These are phyloP conservation scores for Vireo griseus DNA, from an alignment of 2,797 vertebrate species.

Conservation along the genomic window DNA sequence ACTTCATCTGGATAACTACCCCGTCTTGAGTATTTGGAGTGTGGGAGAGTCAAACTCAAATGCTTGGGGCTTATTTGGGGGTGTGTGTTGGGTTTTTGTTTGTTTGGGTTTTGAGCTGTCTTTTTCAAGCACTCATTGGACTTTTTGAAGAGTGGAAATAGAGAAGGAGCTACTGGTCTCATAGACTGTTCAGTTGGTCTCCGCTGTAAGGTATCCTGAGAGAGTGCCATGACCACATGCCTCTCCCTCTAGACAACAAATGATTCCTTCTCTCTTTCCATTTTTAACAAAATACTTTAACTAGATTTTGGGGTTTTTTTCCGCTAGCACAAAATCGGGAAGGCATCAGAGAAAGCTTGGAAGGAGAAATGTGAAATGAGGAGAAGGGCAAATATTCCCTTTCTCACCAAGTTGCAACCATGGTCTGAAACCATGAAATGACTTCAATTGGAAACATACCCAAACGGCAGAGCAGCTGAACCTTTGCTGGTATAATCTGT, in stretches of 20 bases:
- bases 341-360: not conserved
- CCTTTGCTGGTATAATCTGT: constrained; percentile 30
- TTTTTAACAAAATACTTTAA: not conserved
- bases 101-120: not conserved
- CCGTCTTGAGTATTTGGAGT: rapidly evolving
- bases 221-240: not conserved
- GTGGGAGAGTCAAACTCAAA: not conserved
- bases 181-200: not conserved
- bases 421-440: constrained; percentile 23
- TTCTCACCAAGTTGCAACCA: not conserved
- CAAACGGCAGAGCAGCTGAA: not conserved
- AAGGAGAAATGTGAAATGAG: not conserved
- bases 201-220: not conserved
- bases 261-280: not conserved
- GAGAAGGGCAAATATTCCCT: not conserved
- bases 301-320: not conserved
- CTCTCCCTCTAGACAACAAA: not conserved
- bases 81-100: not conserved
- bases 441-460: constrained; percentile 36
- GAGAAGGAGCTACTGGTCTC: not conserved
- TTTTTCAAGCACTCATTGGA: not conserved
- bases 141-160: not conserved
- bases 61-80: not conserved
- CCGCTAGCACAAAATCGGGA: rapidly evolving
- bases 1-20: not conserved